Base-by-base conservation (phyloP, 2,113 vertebrate species). In the Psephotus haematonotus region DNA sequence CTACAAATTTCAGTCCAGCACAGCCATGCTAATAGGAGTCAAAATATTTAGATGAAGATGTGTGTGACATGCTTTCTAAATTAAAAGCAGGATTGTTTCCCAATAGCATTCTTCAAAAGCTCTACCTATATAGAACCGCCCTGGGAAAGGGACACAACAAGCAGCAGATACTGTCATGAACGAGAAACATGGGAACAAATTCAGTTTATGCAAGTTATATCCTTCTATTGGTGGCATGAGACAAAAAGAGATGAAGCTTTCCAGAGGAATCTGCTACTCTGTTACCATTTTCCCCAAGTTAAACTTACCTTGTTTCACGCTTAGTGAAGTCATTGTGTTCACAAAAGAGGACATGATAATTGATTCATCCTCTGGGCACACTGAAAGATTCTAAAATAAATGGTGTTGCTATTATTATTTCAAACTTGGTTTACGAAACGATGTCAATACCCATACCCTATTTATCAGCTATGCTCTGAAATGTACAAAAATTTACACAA, bases 311-410 rank as follows among this genome's bases (percentile, higher is more conserved):
- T 99, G 99, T 97, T 99, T 99, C 86, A 99, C 99, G 13, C 99
- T 99, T 92, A 99, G 98, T 37, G 99, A 99, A 77, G 99, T 99
- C 99, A 99, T 99, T 3, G 99, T 99, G 97, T 99, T 99, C 93
- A 99, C 99, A 90, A 99, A 99, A 83, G 99, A 99, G 29, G 99
- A 99, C 99, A 99, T 99, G 94, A 99, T 99, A 93, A 99, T 99
- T 5, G 99, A 99, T 95, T 99, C 99, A 94, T 99, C 99, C 97
- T 99, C 99, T 70, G 99, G 99, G 96, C 99, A 99, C 64, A 99
- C 99, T 10, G 99, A 99, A 95, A 99, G 98, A 98, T 99, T 99
- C 99, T 99, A 52, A 59, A 80, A 95, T 31, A 94, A 82, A 92
- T 6, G 5, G 28, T 63, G 33, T 49, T 79, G 37, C 8, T 50